Evolutionary conservation across 2,113 vertebrate species (phyloP), one percentile per base, ranked within the genome.

Genomic region (Terrapene triunguis): DNA sequence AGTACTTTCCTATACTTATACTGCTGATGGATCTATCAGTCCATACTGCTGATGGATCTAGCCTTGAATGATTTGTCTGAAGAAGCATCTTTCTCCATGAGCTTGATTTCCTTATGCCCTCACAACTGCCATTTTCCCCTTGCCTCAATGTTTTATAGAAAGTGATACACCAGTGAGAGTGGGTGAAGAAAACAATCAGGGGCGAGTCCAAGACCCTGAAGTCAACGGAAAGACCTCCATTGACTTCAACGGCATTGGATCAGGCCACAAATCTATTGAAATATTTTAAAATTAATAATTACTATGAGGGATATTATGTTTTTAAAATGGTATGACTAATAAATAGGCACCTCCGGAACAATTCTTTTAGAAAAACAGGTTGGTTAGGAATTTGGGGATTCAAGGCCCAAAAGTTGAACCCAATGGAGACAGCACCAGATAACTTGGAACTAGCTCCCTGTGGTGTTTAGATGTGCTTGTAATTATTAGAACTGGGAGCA

Each of bases 91-190:
- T 35, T 47, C 32, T 14, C 38, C 5, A 4, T 1, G 6, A 2
- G 6, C 54, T 38, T 38, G 38, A 44, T 5, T 54, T 10, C 11
- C 12, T 44, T 79, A 82, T 76, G 14, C 27, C 24, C 24, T 24
- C 6, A 48, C 4, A 53, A 48, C 16, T 2, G 6, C 12, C 2
- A 69, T 13, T n/a, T 59, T 3, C 44, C 44, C 65, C 16, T 24
- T 12, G 35, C 24, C 4, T 72, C 55, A 27, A 4, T 1, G 0
- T 44, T 21, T 29, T 76, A 44, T 44, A 12, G 9, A 11, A 0
- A 1, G 3, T 6, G 0, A 22, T 17, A 14, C 57, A 3, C 5
- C 13, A 27, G 9, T 2, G 10, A 4, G 84, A 1, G 6, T 42
- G 7, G 5, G 27, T 6, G n/a, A 38, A n/a, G 35, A 72, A 72